Base-by-base conservation (phyloP, 92 coral and sea anemone genomes). In the Siderastrea siderea region DNA sequence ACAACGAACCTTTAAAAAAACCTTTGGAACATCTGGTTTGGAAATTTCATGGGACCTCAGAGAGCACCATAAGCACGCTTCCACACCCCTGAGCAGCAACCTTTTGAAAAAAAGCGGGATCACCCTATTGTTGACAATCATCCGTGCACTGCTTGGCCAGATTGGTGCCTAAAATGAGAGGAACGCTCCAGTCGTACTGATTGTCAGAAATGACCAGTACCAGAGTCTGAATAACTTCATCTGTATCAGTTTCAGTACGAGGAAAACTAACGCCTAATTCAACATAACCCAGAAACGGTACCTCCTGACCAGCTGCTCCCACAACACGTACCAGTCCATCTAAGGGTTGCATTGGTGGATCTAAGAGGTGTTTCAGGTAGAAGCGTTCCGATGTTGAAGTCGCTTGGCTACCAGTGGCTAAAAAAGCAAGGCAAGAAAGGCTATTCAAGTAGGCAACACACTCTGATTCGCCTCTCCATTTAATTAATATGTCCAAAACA, bases 391-490 rank as follows among this genome's bases (percentile, higher is more conserved):
- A 64, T 45, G 89, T 45, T 26, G 95, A 84, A 1, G 90, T 65
- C 14, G 89, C 85, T 55, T 84, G 90, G 16, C 93, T 89, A 17
- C 95, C 95, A 10, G 95, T 84, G 79, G 79, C 92, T 46, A 91
- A 8, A 47, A 91, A 70, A 6, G 87, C 83, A 8, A 79, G 48
- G 68, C 90, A 74, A 16, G 90, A 78, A 13, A 68, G 59, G 3
- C 84, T 91, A 63, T 92, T 74, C 45, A 92, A 7, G 46, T 47
- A 59, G 6, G 80, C 90, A 67, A 75, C 77, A 74, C 92, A 66
- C 79, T 78, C 89, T n/a, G n/a, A 49, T 91, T 91, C 5, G 86
- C 89, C 7, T 87, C 91, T 15, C 85, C 94, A 60, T n/a, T n/a
- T n/a, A n/a, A 86, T 66, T 8, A 91, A 14, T 12, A 74, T 50